These are phyloP conservation scores for Drosophila murphyi DNA, from an alignment of 1,140 invertebrate species.

Conservation along the genomic window DNA sequence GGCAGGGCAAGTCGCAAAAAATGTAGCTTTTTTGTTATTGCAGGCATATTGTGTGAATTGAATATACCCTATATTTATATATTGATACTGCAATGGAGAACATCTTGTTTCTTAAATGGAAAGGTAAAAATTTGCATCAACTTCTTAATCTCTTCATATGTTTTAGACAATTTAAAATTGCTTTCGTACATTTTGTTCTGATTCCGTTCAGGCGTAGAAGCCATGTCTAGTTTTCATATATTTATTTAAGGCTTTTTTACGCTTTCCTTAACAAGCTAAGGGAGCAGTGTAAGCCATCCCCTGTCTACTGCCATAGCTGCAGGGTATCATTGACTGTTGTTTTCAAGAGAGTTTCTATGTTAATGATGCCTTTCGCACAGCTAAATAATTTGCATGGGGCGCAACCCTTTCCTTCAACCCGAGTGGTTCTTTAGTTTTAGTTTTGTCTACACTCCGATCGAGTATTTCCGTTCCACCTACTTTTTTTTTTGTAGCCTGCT, in stretches of 20 bases:
- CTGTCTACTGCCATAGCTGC: neutral
- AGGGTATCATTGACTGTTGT: constrained; percentile 17
- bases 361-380: constrained; percentile 56
- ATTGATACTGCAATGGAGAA: too few relatives aligned
- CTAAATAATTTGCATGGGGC: constrained; percentile 47
- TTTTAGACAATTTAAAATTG: too few relatives aligned
- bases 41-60: neutral
- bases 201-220: too few relatives aligned
- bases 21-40: too few relatives aligned
- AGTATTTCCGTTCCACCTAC: constrained; percentile 18
- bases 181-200: too few relatives aligned
- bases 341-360: constrained; percentile 20
- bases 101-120: too few relatives aligned
- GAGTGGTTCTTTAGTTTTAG: constrained; percentile 11
- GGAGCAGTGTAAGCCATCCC: too few relatives aligned
- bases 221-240: too few relatives aligned
- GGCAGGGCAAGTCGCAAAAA: constrained; percentile 18
- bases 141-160: too few relatives aligned
- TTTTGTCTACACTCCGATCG: constrained; percentile 24
- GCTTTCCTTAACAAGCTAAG: too few relatives aligned
- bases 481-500: constrained; percentile 19
- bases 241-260: too few relatives aligned
- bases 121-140: too few relatives aligned
- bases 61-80: constrained; percentile 1
- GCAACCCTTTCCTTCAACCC: constrained; percentile 10